Conservation (phyloP, 2,888 invertebrate genomes). For the Lepas anatifera region DNA sequence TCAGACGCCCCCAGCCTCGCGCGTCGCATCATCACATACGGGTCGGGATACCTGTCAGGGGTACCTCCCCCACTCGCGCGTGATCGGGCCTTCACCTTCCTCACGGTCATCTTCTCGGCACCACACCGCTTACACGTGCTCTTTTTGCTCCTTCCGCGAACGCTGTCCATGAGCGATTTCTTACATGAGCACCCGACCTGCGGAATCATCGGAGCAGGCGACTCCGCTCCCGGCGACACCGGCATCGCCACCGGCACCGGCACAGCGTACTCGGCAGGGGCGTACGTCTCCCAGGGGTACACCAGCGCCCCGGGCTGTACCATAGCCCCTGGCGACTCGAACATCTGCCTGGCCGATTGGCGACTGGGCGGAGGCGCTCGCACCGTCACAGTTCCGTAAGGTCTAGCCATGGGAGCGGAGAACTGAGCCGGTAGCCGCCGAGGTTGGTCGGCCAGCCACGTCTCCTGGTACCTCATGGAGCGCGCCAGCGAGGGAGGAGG, state of each 20-base stretch:
- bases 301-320: not conserved
- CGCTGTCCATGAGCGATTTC: constrained; percentile 5
- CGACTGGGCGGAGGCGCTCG: not conserved
- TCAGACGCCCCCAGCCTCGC: constrained; percentile 42
- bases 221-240: too few relatives aligned
- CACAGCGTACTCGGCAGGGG: not conserved
- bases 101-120: not conserved
- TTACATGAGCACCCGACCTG: not conserved
- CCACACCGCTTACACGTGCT: not conserved
- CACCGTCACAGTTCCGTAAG: not conserved
- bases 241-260: not conserved
- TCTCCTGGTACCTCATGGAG: constrained; percentile 73
- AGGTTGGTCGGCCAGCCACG: constrained; percentile 52
- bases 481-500: constrained; percentile 58
- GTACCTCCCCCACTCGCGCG: too few relatives aligned
- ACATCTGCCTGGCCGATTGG: not conserved
- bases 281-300: not conserved
- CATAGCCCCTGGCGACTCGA: not conserved
- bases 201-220: not conserved
- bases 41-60: constrained; percentile 50
- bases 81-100: not conserved
- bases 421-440: not conserved
- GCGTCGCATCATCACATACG: constrained; percentile 70
- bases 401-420: not conserved
- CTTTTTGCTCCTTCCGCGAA: not conserved